phyloP scores from a whole-genome alignment of 2,888 invertebrate species.

The Tinea trinotella region DNA sequence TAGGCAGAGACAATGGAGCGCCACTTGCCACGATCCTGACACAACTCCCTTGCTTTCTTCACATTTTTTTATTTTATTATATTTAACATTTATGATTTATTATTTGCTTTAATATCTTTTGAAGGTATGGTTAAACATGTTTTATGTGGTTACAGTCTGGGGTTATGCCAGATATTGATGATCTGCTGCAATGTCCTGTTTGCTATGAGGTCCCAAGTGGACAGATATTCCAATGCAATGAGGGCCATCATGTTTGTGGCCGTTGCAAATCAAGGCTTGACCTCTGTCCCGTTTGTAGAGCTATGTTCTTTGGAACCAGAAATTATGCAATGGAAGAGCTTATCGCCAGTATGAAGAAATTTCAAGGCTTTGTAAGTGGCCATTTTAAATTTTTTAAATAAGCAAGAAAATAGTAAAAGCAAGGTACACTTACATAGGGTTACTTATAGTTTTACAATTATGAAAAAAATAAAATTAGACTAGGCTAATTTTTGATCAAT shows the following conservation, averaged over 20 bases:
- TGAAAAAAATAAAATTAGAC: no score
- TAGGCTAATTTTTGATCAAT: no score
- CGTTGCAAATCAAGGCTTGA: slow-evolving; percentile 57
- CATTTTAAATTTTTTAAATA: no score
- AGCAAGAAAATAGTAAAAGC: no score
- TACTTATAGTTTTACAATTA: no score
- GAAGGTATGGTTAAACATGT: background rate
- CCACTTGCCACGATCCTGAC: no score
- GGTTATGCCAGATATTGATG: slow-evolving; percentile 60
- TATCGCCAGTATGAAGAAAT: slow-evolving; percentile 57
- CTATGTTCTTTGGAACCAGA: slow-evolving; percentile 62
- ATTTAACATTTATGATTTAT: no score
- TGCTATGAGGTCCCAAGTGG: slow-evolving; percentile 66
- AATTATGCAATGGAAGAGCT: slow-evolving; percentile 72
- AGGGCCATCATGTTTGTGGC: slow-evolving; percentile 72
- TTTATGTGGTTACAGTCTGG: slow-evolving; percentile 41
- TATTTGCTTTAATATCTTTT: no score
- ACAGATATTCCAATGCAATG: slow-evolving; percentile 65
- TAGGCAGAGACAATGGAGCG: no score
- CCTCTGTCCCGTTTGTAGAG: slow-evolving; percentile 67
- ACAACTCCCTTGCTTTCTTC: no score
- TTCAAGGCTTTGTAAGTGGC: slow-evolving; percentile 58
- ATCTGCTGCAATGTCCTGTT: slow-evolving; percentile 71
- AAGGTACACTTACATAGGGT: no score
- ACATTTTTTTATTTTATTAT: no score